Percentiles rank a stretch among this genome's conserved stretches.
Conservation (phyloP, 2,888 invertebrate genomes). For the Aleiodes leptofemur region DNA sequence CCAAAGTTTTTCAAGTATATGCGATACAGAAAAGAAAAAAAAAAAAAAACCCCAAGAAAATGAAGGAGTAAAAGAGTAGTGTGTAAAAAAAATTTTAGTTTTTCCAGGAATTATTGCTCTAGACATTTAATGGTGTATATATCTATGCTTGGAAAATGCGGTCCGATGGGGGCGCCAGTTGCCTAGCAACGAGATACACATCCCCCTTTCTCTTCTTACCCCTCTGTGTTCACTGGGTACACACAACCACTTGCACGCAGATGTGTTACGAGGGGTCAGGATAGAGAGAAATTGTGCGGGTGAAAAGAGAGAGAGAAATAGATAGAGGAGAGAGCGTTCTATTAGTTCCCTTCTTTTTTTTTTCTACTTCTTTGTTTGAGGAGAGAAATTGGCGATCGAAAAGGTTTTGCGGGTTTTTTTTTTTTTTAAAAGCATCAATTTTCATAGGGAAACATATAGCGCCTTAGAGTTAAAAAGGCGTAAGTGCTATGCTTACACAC, state of each 20-base stretch:
- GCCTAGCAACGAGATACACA: slow-evolving; percentile 41
- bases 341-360: neutral
- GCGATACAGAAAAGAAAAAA: too few relatives aligned
- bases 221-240: slow-evolving; percentile 36
- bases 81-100: slow-evolving; percentile 8
- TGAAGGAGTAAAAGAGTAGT: neutral
- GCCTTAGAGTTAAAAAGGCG: too few relatives aligned
- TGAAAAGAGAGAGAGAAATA: neutral
- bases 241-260: slow-evolving; percentile 48
- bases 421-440: neutral
- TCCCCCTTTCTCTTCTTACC: slow-evolving; percentile 26
- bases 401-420: too few relatives aligned
- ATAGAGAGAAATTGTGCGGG: neutral
- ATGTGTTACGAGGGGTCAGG: slow-evolving; percentile 46
- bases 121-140: slow-evolving; percentile 32
- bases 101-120: slow-evolving; percentile 33
- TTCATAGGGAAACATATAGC: neutral
- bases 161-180: slow-evolving; percentile 62
- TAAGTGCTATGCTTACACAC: too few relatives aligned
- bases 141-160: slow-evolving; percentile 46
- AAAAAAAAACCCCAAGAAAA: neutral
- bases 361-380: neutral
- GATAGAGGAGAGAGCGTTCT: neutral
- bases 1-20: neutral
- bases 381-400: too few relatives aligned